Evolutionary conservation across 2,113 vertebrate genomes (phyloP), one percentile per base, ranked within the genome.

Genomic region (Hydropotes inermis): DNA sequence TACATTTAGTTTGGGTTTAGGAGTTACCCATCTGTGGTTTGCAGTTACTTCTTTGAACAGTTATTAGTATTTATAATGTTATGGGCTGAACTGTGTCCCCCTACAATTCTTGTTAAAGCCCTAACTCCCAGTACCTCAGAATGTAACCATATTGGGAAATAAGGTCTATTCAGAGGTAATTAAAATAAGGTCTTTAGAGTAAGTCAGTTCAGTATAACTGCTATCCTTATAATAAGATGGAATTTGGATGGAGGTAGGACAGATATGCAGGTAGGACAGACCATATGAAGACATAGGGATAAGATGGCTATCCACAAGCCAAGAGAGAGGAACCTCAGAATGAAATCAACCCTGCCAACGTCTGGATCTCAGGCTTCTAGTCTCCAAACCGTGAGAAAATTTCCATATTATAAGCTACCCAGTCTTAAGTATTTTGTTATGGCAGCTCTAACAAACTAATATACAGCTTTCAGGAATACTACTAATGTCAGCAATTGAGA

Each of bases 1-100:
- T 92, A 82, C 30, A 76, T 88, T 83, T 96, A 96, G 78, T 57
- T 50, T 83, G 74, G 61, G 60, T 43, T 93, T 86, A 79, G 43
- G 70, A 61, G 15, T 28, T 85, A 30, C 55, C 76, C 7, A n/a
- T 85, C 61, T 45, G 33, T 64, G 30, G 14, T 93, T 91, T 88
- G 15, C 28, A 61, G 14, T 97, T 91, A 94, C 60, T 85, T 94
- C 81, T 97, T 21, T 96, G 61, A 95, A 82, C 89, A 70, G 58
- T 83, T 92, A 67, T 93, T 61, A 96, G 36, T 79, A 92, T 47
- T 27, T 76, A 90, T 50, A 67, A 47, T 67, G 21, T 94, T 93
- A 60, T 50, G 28, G 85, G 74, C 78, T 90, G 61, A 91, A 82
- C 60, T 89, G 7, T 85, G 23, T 67, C 16, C 61, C 17, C 2